Conservation (phyloP, 2,797 vertebrate species). For the Amazona finschi region DNA sequence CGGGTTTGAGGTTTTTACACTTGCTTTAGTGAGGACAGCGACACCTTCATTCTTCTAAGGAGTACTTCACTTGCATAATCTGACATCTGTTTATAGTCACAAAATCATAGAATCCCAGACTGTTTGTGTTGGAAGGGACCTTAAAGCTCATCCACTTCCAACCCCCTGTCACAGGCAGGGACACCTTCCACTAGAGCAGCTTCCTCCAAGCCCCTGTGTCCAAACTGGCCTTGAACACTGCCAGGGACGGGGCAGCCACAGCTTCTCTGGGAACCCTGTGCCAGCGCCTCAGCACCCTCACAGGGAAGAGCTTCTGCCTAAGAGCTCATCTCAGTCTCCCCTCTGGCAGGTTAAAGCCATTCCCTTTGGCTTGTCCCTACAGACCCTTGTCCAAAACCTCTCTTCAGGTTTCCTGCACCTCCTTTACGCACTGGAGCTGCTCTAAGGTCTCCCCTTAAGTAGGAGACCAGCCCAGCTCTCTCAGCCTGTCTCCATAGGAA, state of each 20-base stretch:
- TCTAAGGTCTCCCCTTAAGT: accelerated
- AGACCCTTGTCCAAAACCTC: too few species aligned
- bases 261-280: too few species aligned
- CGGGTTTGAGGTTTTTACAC: neutral
- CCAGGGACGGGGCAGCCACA: too few species aligned
- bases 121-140: neutral
- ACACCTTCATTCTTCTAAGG: neutral
- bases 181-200: neutral
- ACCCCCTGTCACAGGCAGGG: neutral
- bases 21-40: neutral
- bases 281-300: too few species aligned
- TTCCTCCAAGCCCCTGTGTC: neutral
- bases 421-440: neutral
- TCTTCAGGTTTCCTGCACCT: neutral
- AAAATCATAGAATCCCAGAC: neutral
- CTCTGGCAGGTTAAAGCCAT: too few species aligned
- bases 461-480: neutral
- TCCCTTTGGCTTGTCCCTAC: too few species aligned
- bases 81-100: neutral
- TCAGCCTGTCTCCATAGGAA: neutral
- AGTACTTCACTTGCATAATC: neutral
- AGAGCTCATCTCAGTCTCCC: too few species aligned
- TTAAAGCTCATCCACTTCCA: neutral
- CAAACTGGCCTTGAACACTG: neutral
- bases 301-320: too few species aligned